Base-by-base conservation (phyloP, 1,140 invertebrate species). In the Sesamia nonagrioides region DNA sequence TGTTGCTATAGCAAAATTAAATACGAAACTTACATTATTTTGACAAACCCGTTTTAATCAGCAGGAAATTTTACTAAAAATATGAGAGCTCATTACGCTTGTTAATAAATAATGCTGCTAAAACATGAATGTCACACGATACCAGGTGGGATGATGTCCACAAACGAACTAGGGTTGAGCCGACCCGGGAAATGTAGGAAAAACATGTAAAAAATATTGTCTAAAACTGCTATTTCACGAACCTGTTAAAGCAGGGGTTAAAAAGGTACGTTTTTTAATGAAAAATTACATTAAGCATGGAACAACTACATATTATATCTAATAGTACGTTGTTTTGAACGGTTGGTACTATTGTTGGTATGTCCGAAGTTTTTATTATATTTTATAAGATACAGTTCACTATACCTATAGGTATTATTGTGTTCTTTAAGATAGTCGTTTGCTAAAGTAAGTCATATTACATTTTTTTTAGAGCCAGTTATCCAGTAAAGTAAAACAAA, bases 71-170 rank as follows among this genome's bases (percentile, higher is more conserved):
- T 75, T 61, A 35, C 21, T 75, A 75, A 75, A 73, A 61, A 75
- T 61, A 54, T 71, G 18, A n/a, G 42, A 18, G 42, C 56, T 50
- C 42, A 61, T 74, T 74, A 74, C 61, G 56, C 73, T 15, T n/a
- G 42, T 56, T 75, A 37, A 75, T 75, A 75, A 75, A 63, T 75
- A 75, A 75, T 60, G 37, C 27, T 9, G 73, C 58, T 75, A 75
- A 61, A 45, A 63, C 73, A 75, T 71, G 68, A 68, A 75, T 21
- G 42, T 75, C 56, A 75, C 40, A 75, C 45, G 52, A 75, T 21
- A 15, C 69, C 73, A 63, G 73, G 73, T 63, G 54, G 40, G 40
- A 72, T 75, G 73, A 75, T 50, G 27, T 21, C 27, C 13, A 17
- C 37, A 63, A 50, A 45, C 27, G 8, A 6, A n/a, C 6, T 63